Evolutionary conservation across 2,888 invertebrate genomes (phyloP), one percentile per base, ranked within the genome.

Genomic region (Pycnomerus fuliginosus): DNA sequence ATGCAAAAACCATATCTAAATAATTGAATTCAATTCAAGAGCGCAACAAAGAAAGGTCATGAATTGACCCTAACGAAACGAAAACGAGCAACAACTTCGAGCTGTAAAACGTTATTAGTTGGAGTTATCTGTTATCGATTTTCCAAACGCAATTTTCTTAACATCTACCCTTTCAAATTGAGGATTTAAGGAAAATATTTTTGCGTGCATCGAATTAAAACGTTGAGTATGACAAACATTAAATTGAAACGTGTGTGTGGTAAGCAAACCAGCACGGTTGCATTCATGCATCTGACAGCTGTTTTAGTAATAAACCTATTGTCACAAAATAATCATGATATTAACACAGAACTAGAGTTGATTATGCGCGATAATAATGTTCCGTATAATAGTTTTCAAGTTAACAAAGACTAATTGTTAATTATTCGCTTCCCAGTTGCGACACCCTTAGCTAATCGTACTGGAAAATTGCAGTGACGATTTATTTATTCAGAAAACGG

Each of bases 281-380:
- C 61, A 62, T 61, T 62, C 56, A 60, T 67, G 67, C 60, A 53
- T 54, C 57, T 65, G 66, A 67, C 66, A 67, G 64, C 60, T 62
- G 65, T 61, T 62, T 62, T 56, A 59, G 60, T 60, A 62, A 58
- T 64, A 60, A 60, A 63, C 57, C 62, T 60, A 67, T 68, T 68
- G 64, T 67, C 60, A 58, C 61, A 64, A 68, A 65, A 67, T 67
- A 65, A 67, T 65, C 62, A 59, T 55, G 61, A 62, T 56, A 60
- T 62, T 63, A 62, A 56, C 61, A 55, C 59, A 61, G 59, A 61
- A 58, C 61, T 53, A 51, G 52, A 55, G 53, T 55, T 63, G 60
- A 62, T 64, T 64, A 63, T 62, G 48, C 45, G 47, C 52, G 57
- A 60, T 64, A 62, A 59, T 64, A n/a, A 58, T 60, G 59, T 59